These are phyloP conservation scores for Rhinopithecus roxellana DNA, from an alignment of 2,113 vertebrate species.

Conservation along the genomic window DNA sequence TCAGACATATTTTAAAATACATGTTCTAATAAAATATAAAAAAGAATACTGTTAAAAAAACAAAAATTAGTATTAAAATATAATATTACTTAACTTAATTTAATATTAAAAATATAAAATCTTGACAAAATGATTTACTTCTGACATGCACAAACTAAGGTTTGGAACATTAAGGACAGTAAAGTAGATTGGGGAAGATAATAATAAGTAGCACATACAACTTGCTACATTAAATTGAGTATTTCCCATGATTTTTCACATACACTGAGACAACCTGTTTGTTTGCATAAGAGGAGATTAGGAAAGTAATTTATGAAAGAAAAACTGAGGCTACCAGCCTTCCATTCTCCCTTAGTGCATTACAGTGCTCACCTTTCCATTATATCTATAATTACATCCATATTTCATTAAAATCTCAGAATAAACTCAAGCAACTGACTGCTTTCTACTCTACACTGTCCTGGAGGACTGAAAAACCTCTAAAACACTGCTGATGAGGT, in stretches of 20 bases:
- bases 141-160: neutral
- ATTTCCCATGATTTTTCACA: neutral
- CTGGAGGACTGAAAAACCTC: neutral
- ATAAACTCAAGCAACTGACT: neutral
- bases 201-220: fast-evolving
- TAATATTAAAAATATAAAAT: neutral
- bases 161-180: neutral
- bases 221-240: neutral
- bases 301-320: neutral
- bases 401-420: neutral
- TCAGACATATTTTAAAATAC: neutral
- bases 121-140: neutral
- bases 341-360: neutral
- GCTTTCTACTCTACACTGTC: neutral
- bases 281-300: neutral
- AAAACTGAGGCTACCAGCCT: neutral
- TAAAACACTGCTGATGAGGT: neutral
- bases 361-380: neutral
- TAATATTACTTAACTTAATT: no score
- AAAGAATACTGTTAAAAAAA: neutral
- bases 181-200: neutral
- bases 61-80: neutral
- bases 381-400: neutral
- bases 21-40: neutral
- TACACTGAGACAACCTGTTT: neutral